Evolutionary conservation across 2,888 invertebrate species (phyloP).

Genomic region (Tachina fera): DNA sequence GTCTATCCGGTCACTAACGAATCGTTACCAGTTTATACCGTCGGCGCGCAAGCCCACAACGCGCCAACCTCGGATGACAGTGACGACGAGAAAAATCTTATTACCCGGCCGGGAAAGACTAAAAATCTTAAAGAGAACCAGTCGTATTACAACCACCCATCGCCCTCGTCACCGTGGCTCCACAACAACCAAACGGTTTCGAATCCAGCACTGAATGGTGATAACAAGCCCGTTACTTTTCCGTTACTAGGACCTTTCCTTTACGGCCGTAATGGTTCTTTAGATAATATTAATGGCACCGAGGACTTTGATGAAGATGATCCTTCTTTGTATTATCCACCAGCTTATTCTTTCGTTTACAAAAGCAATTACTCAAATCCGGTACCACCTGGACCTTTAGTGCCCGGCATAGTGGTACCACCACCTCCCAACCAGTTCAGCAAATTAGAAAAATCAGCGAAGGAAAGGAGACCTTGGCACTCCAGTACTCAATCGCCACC

Average conservation of each 20-base stretch:
- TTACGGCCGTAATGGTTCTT: conserved; percentile 82
- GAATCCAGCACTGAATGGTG: conserved; percentile 73
- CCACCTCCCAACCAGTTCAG: conserved; percentile 95
- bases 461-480: conserved; percentile 79
- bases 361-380: conserved; percentile 89
- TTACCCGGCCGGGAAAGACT: conserved; percentile 85
- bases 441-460: conserved; percentile 85
- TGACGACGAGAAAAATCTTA: conserved; percentile 84
- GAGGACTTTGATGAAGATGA: conserved; percentile 94
- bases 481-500: conserved; percentile 67
- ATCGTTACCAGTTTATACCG: conserved; percentile 87
- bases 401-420: conserved; percentile 93
- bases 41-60: conserved; percentile 81
- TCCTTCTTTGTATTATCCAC: conserved; percentile 95
- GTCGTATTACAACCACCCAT: conserved; percentile 85
- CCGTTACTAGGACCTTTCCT: conserved; percentile 79
- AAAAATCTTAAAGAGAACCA: conserved; percentile 77
- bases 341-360: conserved; percentile 94
- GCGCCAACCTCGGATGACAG: conserved; percentile 76
- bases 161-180: conserved; percentile 86
- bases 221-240: conserved; percentile 74
- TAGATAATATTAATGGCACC: conserved; percentile 84
- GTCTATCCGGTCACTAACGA: conserved; percentile 86
- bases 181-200: conserved; percentile 79
- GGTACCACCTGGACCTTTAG: conserved; percentile 92